Evolutionary conservation across 1,140 invertebrate genomes (phyloP).

Genomic region (Brachionus manjavacas): DNA sequence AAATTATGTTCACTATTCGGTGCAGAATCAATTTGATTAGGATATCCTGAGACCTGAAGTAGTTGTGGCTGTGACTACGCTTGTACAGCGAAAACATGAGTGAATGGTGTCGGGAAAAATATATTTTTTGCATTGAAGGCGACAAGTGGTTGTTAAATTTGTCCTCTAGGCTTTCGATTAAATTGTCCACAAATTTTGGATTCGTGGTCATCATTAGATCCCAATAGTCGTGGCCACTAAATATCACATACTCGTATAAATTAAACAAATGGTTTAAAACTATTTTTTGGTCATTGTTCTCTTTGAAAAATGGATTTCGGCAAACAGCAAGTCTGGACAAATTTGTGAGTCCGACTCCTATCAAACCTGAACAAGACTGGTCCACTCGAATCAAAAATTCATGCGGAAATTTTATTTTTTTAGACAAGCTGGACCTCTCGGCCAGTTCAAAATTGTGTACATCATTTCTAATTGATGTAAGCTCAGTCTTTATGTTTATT

Average conservation of each 20-base stretch:
- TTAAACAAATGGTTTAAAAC: background rate
- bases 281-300: background rate
- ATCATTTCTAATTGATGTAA: background rate
- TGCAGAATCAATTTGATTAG: background rate
- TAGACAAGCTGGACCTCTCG: background rate
- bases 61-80: background rate
- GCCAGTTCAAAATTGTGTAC: background rate
- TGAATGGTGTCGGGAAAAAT: background rate
- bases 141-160: background rate
- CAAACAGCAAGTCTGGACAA: background rate
- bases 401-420: slow-evolving; percentile 4
- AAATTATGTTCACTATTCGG: background rate
- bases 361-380: background rate
- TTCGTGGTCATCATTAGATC: background rate
- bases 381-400: background rate
- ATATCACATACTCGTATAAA: slow-evolving; percentile 5
- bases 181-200: slow-evolving; percentile 12
- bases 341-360: background rate
- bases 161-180: slow-evolving; percentile 20
- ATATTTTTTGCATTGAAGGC: background rate
- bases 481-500: background rate
- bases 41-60: background rate
- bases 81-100: background rate
- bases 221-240: slow-evolving; percentile 26
- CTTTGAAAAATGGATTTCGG: slow-evolving; percentile 8